These are phyloP conservation scores for Eucriotettix oculatus DNA, from an alignment of 2,888 invertebrate genomes.

Conservation along the genomic window DNA sequence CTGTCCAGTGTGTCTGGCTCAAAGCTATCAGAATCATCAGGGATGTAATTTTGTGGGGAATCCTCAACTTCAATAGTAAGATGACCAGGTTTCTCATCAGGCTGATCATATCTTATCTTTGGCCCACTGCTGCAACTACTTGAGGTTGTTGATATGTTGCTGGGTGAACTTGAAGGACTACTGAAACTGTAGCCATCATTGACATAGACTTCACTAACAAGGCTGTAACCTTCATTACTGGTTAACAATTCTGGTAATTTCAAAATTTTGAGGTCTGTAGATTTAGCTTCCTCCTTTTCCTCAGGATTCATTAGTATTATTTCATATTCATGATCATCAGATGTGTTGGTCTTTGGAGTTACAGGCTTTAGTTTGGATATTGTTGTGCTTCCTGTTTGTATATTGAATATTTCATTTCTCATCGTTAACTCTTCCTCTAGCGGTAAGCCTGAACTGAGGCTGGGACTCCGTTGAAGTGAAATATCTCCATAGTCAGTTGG, in stretches of 20 bases:
- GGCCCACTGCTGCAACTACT: slow-evolving; percentile 31
- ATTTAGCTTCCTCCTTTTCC: neutral
- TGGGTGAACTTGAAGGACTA: slow-evolving; percentile 20
- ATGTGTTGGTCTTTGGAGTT: neutral
- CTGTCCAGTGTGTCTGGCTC: slow-evolving; percentile 76
- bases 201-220: slow-evolving; percentile 64
- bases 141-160: slow-evolving; percentile 11
- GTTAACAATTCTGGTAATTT: slow-evolving; percentile 9
- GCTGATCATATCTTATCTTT: slow-evolving; percentile 35
- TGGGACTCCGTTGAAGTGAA: neutral
- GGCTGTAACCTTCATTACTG: slow-evolving; percentile 34
- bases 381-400: slow-evolving; percentile 37
- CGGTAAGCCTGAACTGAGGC: slow-evolving; percentile 50
- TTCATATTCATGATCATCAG: slow-evolving; percentile 28
- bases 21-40: slow-evolving; percentile 62
- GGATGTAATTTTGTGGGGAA: slow-evolving; percentile 55
- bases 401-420: slow-evolving; percentile 55
- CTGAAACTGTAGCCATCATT: slow-evolving; percentile 44
- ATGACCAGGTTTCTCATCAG: slow-evolving; percentile 52
- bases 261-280: slow-evolving; percentile 14
- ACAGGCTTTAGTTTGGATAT: slow-evolving; percentile 24
- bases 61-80: slow-evolving; percentile 66
- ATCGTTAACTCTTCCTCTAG: slow-evolving; percentile 68
- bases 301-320: slow-evolving; percentile 19
- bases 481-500: slow-evolving; percentile 43